These are phyloP conservation scores for Tholera decimalis DNA, from an alignment of 2,888 invertebrate species.

Conservation along the genomic window DNA sequence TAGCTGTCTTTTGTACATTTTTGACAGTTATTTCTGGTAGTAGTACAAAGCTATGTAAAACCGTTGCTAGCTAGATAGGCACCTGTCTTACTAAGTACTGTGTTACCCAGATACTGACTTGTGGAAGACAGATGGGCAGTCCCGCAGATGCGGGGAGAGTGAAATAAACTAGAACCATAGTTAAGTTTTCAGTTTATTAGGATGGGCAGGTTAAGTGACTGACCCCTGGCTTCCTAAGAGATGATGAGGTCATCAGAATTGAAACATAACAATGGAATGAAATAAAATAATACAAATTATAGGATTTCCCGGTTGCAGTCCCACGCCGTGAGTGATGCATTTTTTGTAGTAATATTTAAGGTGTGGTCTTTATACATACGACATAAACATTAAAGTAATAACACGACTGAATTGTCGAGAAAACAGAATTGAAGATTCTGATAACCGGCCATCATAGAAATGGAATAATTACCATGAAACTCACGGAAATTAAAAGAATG, in stretches of 20 bases:
- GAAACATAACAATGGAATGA: constrained; percentile 35
- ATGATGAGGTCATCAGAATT: constrained; percentile 24
- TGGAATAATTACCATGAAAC: background rate
- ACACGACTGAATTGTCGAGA: too few relatives aligned
- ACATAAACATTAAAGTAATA: background rate
- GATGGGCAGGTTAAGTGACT: background rate
- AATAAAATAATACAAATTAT: constrained; percentile 28
- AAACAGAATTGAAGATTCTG: too few relatives aligned
- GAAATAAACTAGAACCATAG: background rate
- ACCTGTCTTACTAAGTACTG: too few relatives aligned
- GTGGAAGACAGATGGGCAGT: too few relatives aligned
- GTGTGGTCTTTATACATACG: constrained; percentile 9
- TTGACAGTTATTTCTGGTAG: too few relatives aligned
- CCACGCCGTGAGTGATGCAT: constrained; percentile 27
- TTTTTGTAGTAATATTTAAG: constrained; percentile 51
- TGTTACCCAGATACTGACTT: too few relatives aligned
- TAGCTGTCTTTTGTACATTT: too few relatives aligned
- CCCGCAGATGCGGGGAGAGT: too few relatives aligned
- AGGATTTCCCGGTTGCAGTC: constrained; percentile 52
- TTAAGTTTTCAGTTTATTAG: background rate
- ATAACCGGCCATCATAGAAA: too few relatives aligned
- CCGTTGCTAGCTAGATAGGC: too few relatives aligned
- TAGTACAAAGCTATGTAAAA: too few relatives aligned
- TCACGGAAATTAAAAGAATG: background rate
- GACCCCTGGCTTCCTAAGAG: background rate